These are phyloP conservation scores for Trachurus trachurus DNA, from an alignment of 2,797 vertebrate genomes.

Conservation along the genomic window DNA sequence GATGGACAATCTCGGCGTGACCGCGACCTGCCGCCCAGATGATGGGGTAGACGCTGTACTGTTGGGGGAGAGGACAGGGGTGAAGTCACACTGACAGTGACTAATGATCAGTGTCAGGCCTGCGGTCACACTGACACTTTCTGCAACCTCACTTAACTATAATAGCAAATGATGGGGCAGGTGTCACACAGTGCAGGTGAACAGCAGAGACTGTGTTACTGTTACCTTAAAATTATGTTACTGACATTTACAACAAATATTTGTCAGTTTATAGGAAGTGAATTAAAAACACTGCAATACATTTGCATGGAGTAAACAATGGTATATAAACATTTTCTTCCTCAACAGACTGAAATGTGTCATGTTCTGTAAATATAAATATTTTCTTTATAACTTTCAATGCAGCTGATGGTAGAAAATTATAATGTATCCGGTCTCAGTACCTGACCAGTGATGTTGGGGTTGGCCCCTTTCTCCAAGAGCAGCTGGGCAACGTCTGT, in stretches of 20 bases:
- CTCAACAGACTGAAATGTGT: not conserved
- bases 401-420: not conserved
- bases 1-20: slow-evolving; percentile 93
- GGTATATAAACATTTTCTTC: not conserved
- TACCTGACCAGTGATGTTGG: slow-evolving; percentile 98
- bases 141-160: slow-evolving; percentile 16
- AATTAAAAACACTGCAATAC: not conserved
- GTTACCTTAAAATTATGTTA: not conserved
- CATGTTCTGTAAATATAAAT: not conserved
- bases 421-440: slow-evolving; percentile 10
- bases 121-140: slow-evolving; percentile 27
- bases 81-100: slow-evolving; percentile 57
- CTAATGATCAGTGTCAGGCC: slow-evolving; percentile 54
- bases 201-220: not conserved
- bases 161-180: slow-evolving; percentile 34
- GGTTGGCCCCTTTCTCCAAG: slow-evolving; percentile 93
- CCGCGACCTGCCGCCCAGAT: slow-evolving; percentile 99
- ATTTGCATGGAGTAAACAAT: not conserved
- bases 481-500: slow-evolving; percentile 91
- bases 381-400: not conserved
- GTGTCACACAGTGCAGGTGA: not conserved
- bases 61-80: slow-evolving; percentile 76
- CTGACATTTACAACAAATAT: slow-evolving; percentile 5
- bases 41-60: slow-evolving; percentile 98
- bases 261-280: not conserved